phyloP scores from a whole-genome alignment of 2,797 vertebrate species.

The Sebastes hopkinsi region DNA sequence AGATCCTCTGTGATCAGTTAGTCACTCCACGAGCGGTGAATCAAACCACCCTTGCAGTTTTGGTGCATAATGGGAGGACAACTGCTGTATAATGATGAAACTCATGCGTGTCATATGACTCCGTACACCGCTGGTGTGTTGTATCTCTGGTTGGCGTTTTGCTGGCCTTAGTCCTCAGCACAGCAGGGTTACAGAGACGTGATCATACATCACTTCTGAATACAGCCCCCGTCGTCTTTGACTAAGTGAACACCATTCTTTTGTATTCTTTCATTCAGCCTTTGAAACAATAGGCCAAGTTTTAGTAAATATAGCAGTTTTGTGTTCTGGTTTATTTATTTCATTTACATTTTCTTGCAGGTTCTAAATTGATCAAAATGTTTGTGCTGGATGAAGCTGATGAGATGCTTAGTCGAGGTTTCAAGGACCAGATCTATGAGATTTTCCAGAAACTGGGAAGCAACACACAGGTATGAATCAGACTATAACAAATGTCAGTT shows the following conservation, averaged over 20 bases:
- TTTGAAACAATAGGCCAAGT: too few species aligned
- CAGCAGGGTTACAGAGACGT: conserved; percentile 52
- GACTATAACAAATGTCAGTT: neutral
- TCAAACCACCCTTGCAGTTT: neutral
- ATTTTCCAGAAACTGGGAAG: conserved; percentile 94
- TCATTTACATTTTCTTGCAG: conserved; percentile 57
- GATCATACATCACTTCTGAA: conserved; percentile 82
- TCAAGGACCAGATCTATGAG: conserved; percentile 99
- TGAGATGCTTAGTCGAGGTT: conserved; percentile 97
- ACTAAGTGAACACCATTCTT: too few species aligned
- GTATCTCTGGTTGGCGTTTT: conserved; percentile 72
- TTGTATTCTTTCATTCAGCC: too few species aligned
- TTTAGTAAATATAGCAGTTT: neutral
- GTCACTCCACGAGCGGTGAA: neutral
- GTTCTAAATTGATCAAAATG: conserved; percentile 95
- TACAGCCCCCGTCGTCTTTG: conserved; percentile 52
- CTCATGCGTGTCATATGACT: conserved; percentile 90
- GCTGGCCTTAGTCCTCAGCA: conserved; percentile 33
- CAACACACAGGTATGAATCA: conserved; percentile 86
- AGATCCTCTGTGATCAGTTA: neutral
- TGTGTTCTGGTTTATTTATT: neutral
- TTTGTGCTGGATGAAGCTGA: conserved; percentile 98
- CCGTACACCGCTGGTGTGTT: conserved; percentile 27
- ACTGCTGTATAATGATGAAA: conserved; percentile 83
- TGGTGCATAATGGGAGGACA: neutral